Evolutionary conservation across 2,797 vertebrate species (phyloP).

Genomic region (Scolopax bukidnonensis): DNA sequence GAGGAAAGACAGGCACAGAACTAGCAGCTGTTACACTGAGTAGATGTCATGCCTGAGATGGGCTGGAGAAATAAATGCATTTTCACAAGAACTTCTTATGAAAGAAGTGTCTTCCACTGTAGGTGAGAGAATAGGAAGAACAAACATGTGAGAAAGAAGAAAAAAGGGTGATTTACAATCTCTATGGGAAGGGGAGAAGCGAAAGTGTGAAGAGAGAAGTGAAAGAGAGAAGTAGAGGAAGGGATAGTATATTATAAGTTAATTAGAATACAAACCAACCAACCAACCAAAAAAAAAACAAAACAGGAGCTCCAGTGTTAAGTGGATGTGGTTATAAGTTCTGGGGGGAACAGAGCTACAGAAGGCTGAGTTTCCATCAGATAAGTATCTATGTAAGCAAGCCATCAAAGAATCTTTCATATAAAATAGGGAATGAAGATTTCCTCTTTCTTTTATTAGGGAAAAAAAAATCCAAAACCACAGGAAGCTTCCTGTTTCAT

Average conservation of each 20-base stretch:
- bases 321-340: not conserved
- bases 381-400: not conserved
- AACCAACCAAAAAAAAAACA: not conserved
- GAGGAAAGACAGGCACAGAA: not conserved
- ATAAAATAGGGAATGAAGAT: not conserved
- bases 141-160: not conserved
- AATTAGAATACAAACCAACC: not conserved
- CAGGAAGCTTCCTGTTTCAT: not conserved
- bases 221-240: not conserved
- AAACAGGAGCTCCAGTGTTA: not conserved
- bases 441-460: not conserved
- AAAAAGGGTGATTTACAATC: too few relatives aligned
- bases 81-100: not conserved
- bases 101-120: not conserved
- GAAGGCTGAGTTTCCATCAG: not conserved
- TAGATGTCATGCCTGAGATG: not conserved
- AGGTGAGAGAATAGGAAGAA: not conserved
- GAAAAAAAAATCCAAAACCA: not conserved
- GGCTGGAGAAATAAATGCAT: not conserved
- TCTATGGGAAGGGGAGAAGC: not conserved
- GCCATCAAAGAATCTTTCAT: not conserved
- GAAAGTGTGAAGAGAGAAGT: not conserved
- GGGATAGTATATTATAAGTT: not conserved
- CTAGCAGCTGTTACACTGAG: not conserved
- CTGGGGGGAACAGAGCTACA: not conserved